Evolutionary conservation across 30 jellyfish, hydroid and myxozoan genomes (phyloP).

Genomic region (Morbakka virulenta): DNA sequence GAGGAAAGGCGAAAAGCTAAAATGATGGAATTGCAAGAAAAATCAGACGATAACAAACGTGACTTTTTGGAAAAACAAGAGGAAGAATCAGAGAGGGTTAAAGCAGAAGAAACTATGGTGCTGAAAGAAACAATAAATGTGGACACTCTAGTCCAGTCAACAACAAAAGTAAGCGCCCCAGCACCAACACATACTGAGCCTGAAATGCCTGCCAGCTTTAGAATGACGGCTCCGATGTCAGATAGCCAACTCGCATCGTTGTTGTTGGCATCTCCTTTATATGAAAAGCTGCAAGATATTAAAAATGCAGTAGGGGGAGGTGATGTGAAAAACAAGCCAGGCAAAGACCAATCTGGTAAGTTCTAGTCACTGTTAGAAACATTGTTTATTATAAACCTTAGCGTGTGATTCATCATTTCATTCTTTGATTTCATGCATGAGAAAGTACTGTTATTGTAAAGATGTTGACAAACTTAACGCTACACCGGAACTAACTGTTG

Average conservation of each 20-base stretch:
- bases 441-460: too few relatives aligned
- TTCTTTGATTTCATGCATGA: too few relatives aligned
- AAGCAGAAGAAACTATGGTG: slow-evolving; percentile 68
- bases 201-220: slow-evolving; percentile 74
- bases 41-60: slow-evolving; percentile 65
- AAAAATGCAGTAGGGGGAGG: slow-evolving; percentile 74
- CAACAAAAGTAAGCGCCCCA: slow-evolving; percentile 32
- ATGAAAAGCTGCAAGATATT: slow-evolving; percentile 80
- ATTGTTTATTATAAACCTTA: too few relatives aligned
- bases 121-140: slow-evolving; percentile 72
- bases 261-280: slow-evolving; percentile 88
- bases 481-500: too few relatives aligned
- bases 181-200: slow-evolving; percentile 16
- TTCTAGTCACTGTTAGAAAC: too few relatives aligned
- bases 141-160: slow-evolving; percentile 59
- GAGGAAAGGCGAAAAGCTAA: slow-evolving; percentile 70
- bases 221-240: slow-evolving; percentile 87
- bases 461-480: too few relatives aligned
- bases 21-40: slow-evolving; percentile 65
- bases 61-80: slow-evolving; percentile 80
- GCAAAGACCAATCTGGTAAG: neutral
- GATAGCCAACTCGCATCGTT: slow-evolving; percentile 75
- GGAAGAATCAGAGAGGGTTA: slow-evolving; percentile 64
- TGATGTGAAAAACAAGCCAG: neutral
- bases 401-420: too few relatives aligned